These are phyloP conservation scores for Pteromalus puparum DNA, from an alignment of 1,140 invertebrate genomes.

Conservation along the genomic window DNA sequence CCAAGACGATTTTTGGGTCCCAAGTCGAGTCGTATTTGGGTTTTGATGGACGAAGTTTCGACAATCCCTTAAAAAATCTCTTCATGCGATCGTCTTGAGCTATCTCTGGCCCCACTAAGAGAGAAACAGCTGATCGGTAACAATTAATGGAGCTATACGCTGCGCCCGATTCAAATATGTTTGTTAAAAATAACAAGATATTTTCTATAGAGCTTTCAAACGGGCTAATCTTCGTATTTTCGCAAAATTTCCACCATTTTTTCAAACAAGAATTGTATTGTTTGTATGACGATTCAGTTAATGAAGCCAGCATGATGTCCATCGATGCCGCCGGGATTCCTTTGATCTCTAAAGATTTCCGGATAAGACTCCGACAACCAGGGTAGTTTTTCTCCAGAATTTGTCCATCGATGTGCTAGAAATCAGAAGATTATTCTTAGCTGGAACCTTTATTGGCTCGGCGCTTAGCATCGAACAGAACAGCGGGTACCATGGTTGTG, in stretches of 20 bases:
- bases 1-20: constrained; percentile 46
- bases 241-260: constrained; percentile 50
- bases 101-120: constrained; percentile 42
- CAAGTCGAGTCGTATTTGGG: constrained; percentile 51
- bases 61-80: constrained; percentile 49
- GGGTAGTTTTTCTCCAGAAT: constrained; percentile 40
- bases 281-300: constrained; percentile 25
- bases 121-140: constrained; percentile 42
- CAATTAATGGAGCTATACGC: constrained; percentile 40
- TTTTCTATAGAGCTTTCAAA: not conserved
- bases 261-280: constrained; percentile 14
- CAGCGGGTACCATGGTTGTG: not conserved
- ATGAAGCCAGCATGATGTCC: constrained; percentile 15
- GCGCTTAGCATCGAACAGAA: constrained; percentile 20
- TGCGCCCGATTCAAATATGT: constrained; percentile 16
- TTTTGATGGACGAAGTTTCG: constrained; percentile 17
- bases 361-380: constrained; percentile 5
- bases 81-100: constrained; percentile 44
- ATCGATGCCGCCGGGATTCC: constrained; percentile 20
- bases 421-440: constrained; percentile 6
- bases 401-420: constrained; percentile 36
- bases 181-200: constrained; percentile 22
- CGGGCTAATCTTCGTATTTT: not conserved
- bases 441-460: constrained; percentile 11
- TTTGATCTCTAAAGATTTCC: constrained; percentile 27